These are phyloP conservation scores for Galerucella calmariensis DNA, from an alignment of 2,888 invertebrate species.

Conservation along the genomic window DNA sequence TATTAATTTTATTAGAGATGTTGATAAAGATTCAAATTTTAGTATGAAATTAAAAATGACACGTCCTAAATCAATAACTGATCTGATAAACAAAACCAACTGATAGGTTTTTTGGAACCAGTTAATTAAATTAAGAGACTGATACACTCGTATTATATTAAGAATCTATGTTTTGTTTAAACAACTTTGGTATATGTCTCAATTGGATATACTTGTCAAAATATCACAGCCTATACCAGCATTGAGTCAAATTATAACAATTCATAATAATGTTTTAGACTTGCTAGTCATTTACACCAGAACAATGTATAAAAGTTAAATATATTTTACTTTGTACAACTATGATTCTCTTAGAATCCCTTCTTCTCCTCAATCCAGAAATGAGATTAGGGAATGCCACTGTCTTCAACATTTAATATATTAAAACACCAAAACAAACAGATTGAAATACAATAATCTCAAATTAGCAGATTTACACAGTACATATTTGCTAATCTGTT, in stretches of 20 bases:
- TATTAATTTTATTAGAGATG: too few species aligned
- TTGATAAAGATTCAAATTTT: too few species aligned
- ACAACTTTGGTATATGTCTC: too few species aligned
- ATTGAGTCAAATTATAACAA: too few species aligned
- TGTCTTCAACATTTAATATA: slow-evolving; percentile 11
- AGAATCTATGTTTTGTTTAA: too few species aligned
- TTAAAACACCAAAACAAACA: not conserved
- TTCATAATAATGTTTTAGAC: too few species aligned
- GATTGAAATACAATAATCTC: not conserved
- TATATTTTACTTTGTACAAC: slow-evolving; percentile 10
- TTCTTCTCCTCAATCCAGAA: slow-evolving; percentile 4
- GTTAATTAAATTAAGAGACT: not conserved
- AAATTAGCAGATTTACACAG: slow-evolving; percentile 4
- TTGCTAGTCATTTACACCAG: too few species aligned
- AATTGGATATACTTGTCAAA: too few species aligned
- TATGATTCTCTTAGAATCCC: slow-evolving; percentile 6
- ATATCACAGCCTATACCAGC: too few species aligned
- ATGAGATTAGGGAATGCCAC: slow-evolving; percentile 11
- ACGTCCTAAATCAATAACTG: not conserved
- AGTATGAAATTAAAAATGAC: not conserved
- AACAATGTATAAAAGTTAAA: not conserved
- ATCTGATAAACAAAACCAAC: not conserved
- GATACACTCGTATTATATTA: too few species aligned
- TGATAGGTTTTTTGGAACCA: not conserved
- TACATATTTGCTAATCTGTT: slow-evolving; percentile 10